phyloP scores from a whole-genome alignment of 2,888 invertebrate species.

The Odontocolon sp. region DNA sequence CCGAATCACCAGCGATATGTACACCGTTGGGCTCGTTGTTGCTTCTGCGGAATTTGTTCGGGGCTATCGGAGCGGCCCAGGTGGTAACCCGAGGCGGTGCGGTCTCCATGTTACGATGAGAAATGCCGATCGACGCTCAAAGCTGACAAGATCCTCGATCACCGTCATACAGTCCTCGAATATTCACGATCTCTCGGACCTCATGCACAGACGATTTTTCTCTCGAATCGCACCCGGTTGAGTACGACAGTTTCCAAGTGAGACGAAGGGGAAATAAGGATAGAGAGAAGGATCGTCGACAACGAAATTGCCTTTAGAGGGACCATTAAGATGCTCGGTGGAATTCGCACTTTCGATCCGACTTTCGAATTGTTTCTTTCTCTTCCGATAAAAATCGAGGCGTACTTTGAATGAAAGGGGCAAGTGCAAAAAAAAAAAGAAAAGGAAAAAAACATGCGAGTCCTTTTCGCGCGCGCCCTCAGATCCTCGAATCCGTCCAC shows the following conservation, averaged over 20 bases:
- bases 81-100: conserved; percentile 53
- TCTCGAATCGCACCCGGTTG: conserved; percentile 19
- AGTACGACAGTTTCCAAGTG: neutral
- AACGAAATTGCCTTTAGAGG: conserved; percentile 57
- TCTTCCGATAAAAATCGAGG: conserved; percentile 45
- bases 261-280: conserved; percentile 26
- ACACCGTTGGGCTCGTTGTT: neutral
- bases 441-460: conserved; percentile 13
- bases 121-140: conserved; percentile 66
- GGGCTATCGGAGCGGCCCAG: conserved; percentile 28
- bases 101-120: conserved; percentile 67
- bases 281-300: conserved; percentile 26
- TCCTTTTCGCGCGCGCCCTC: conserved; percentile 18
- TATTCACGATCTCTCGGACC: conserved; percentile 61
- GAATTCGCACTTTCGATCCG: conserved; percentile 49
- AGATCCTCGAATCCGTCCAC: conserved; percentile 61
- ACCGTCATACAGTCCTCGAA: conserved; percentile 65
- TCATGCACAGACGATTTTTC: conserved; percentile 32
- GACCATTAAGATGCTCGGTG: conserved; percentile 53
- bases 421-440: conserved; percentile 1
- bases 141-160: conserved; percentile 70
- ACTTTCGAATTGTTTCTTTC: conserved; percentile 51
- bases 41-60: conserved; percentile 31
- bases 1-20: neutral
- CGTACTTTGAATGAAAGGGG: conserved; percentile 35